Evolutionary conservation across 2,113 vertebrate genomes (phyloP).

Genomic region (Prunella fulvescens): DNA sequence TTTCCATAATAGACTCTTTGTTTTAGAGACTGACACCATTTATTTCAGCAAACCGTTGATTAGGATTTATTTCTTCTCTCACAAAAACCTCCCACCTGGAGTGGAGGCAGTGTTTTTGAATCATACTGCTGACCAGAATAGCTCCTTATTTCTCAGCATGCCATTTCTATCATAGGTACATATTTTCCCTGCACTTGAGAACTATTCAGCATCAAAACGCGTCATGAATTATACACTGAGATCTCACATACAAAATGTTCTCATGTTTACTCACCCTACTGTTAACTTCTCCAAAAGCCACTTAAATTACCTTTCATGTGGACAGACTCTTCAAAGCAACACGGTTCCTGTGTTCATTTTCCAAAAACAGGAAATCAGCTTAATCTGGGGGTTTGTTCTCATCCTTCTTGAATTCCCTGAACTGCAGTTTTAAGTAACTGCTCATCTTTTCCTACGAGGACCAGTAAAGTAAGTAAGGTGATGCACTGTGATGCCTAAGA

Average conservation of each 20-base stretch:
- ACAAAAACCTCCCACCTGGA: neutral
- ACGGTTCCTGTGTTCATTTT: neutral
- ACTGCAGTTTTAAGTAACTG: neutral
- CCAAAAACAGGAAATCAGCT: neutral
- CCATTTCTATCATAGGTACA: neutral
- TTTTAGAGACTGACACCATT: neutral
- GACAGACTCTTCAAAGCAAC: neutral
- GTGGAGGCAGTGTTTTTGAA: neutral
- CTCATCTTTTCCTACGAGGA: neutral
- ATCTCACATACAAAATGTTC: conserved; percentile 15
- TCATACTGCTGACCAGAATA: conserved; percentile 16
- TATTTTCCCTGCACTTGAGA: neutral
- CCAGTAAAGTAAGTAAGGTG: neutral
- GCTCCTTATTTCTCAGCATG: conserved; percentile 5
- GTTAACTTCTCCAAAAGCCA: neutral
- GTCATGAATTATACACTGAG: conserved; percentile 39
- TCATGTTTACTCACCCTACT: neutral
- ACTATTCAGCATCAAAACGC: neutral
- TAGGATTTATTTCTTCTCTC: neutral
- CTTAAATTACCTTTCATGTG: neutral
- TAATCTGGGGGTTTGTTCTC: neutral
- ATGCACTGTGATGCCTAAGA: neutral
- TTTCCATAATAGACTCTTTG: neutral
- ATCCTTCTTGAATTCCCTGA: neutral
- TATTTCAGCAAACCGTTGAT: neutral